A percentile compares a stretch with the other conserved stretches of the same genome.
phyloP scores from a whole-genome alignment of 2,888 invertebrate genomes.

The Pollenia labialis region DNA sequence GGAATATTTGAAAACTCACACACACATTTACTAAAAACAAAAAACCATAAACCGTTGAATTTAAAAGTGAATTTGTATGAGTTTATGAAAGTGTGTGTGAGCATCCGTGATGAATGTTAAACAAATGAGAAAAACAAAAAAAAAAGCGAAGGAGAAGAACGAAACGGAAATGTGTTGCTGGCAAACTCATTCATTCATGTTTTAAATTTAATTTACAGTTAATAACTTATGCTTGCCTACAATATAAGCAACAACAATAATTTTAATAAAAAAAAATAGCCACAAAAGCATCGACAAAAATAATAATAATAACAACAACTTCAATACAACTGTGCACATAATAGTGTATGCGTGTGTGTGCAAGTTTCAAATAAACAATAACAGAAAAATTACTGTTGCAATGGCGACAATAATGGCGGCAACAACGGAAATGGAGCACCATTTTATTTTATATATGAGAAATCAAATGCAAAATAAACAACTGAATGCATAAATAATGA shows the following conservation, averaged over 20 bases:
- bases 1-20: background rate
- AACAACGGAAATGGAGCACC: slow-evolving; percentile 66
- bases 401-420: slow-evolving; percentile 72
- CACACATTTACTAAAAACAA: background rate
- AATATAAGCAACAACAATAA: slow-evolving; percentile 46
- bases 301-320: background rate
- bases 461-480: slow-evolving; percentile 37
- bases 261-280: slow-evolving; percentile 14
- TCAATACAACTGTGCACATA: background rate
- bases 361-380: slow-evolving; percentile 42
- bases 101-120: slow-evolving; percentile 31
- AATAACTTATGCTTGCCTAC: slow-evolving; percentile 71
- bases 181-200: slow-evolving; percentile 68
- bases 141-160: background rate
- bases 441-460: slow-evolving; percentile 56
- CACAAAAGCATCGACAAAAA: slow-evolving; percentile 15
- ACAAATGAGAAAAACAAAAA: slow-evolving; percentile 20
- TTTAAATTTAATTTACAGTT: slow-evolving; percentile 75
- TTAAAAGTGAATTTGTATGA: background rate
- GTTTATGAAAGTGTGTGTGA: background rate
- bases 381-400: slow-evolving; percentile 56
- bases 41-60: slow-evolving; percentile 10
- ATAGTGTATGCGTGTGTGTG: background rate
- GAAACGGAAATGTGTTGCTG: slow-evolving; percentile 62
- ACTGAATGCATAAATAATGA: too few species aligned